Conservation (phyloP, 2,797 vertebrate genomes). For the Myotis daubentonii region DNA sequence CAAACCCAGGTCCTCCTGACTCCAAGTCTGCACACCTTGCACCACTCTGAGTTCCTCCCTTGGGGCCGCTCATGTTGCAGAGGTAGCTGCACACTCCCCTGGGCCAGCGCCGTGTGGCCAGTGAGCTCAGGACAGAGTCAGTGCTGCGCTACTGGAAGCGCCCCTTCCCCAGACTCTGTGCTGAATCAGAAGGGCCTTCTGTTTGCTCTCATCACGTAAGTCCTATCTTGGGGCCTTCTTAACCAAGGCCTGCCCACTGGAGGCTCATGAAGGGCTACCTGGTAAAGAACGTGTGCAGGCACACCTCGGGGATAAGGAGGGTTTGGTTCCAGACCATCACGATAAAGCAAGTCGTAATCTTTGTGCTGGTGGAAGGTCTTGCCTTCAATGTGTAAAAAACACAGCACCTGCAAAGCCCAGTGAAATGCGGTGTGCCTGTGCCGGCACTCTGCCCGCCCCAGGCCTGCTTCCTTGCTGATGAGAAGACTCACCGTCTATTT, state of each 20-base stretch:
- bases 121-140: background rate
- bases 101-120: fast-evolving
- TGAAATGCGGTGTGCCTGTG: background rate
- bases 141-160: background rate
- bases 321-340: background rate
- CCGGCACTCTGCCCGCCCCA: background rate
- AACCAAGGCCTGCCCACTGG: background rate
- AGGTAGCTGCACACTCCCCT: too few species aligned
- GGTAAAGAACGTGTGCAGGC: background rate
- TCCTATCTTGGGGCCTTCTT: background rate
- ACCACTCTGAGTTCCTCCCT: background rate
- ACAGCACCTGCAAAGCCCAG: background rate
- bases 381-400: background rate
- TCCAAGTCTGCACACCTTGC: background rate
- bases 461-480: background rate
- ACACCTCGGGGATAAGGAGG: background rate
- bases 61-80: background rate
- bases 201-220: background rate
- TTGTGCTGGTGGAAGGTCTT: background rate
- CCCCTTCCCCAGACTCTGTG: background rate
- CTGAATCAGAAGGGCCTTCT: background rate
- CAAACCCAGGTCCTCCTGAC: background rate
- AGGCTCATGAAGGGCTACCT: background rate
- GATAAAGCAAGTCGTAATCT: background rate
- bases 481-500: background rate